Evolutionary conservation across 2,797 vertebrate species (phyloP), one percentile per base, ranked within the genome.

Genomic region (Eurystomus glaucurus): DNA sequence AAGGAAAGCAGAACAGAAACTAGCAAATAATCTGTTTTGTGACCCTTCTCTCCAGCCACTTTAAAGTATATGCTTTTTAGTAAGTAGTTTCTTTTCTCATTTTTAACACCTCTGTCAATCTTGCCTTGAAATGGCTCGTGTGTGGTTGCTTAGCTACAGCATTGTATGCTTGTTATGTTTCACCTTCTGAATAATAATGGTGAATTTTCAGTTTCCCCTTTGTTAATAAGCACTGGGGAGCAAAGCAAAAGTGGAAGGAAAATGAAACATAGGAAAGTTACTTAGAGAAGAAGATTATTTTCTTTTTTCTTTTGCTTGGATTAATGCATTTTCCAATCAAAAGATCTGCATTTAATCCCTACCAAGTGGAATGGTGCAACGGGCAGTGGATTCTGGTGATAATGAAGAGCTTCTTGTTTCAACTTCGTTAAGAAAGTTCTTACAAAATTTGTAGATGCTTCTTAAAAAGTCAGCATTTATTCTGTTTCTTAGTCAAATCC

Each of bases 71-170:
- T 81, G n/a, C 22, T 71, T 90, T 85, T 54, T 83, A 75, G 33
- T 81, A 70, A 54, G 50, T 88, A 1, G 6, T 71, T 93, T 85
- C 5, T 80, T 93, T 86, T 83, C 64, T 93, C 50, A 60, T 83
- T 95, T 92, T 74, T 61, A 96, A 69, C 43, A 83, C 4, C 33
- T 93, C 74, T 95, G 88, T 93, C 95, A 93, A 86, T 87, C 57
- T 81, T 92, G 37, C 51, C 55, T 60, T 94, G 77, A 57, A 95
- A 85, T 78, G 79, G 14, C 77, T 84, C 1, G 0, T 74, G 77
- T 9, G 1, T 72, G 46, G 97, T 98, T 98, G 97, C 98, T 91
- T 97, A 94, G 98, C 93, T 97, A 97, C 97, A 74, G 69, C 50
- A 68, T 91, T 96, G 52, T 96, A 61, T 88, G 66, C 52, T 93